phyloP scores from a whole-genome alignment of 2,888 invertebrate species.

The Amaurobius ferox region DNA sequence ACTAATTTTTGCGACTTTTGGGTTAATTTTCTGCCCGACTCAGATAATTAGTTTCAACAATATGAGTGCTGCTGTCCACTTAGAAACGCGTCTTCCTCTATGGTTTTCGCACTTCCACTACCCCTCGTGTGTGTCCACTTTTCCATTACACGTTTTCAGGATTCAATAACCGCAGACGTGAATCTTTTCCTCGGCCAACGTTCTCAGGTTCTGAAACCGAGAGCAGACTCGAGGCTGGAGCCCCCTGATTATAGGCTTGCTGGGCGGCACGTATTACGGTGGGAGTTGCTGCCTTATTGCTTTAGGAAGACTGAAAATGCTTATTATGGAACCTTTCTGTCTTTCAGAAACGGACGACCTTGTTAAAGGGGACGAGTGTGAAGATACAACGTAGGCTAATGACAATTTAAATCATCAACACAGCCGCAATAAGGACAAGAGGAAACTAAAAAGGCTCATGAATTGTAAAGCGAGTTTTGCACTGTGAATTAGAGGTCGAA shows the following conservation, averaged over 20 bases:
- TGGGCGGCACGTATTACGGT: conserved; percentile 12
- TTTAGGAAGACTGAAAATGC: not conserved
- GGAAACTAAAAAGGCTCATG: no score
- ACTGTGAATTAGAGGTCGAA: no score
- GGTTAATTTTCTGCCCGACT: no score
- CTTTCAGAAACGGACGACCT: not conserved
- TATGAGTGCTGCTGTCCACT: no score
- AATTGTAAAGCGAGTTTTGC: no score
- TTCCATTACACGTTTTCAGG: not conserved
- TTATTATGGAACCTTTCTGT: not conserved
- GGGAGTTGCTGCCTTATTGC: conserved; percentile 7
- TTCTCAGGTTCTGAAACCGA: not conserved
- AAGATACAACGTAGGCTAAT: not conserved
- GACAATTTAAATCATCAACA: no score
- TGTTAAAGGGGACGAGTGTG: not conserved
- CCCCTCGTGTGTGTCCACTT: not conserved
- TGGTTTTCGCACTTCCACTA: not conserved
- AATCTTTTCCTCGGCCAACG: no score
- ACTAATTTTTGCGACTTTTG: no score
- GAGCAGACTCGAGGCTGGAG: not conserved
- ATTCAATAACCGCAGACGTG: not conserved
- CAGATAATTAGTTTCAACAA: no score
- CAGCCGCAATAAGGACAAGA: no score
- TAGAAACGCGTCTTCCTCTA: no score
- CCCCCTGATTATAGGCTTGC: not conserved